These are phyloP conservation scores for Ypsolopha scabrella DNA, from an alignment of 2,888 invertebrate genomes.

Conservation along the genomic window DNA sequence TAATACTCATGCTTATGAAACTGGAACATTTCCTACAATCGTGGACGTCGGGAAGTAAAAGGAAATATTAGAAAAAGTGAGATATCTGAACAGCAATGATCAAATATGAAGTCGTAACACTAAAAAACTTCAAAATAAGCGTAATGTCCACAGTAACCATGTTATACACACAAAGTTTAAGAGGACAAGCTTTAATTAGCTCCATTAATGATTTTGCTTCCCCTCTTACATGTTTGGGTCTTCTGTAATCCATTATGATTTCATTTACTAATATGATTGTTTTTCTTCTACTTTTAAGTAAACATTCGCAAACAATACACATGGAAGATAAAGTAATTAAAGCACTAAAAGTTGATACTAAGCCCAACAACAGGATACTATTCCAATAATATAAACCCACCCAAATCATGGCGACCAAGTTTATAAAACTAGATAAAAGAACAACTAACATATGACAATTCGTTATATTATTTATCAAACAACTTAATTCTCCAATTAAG, in stretches of 20 bases:
- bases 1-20: no score
- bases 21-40: no score
- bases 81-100: conserved; percentile 47
- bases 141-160: conserved; percentile 47
- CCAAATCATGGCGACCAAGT: conserved; percentile 10
- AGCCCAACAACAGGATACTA: conserved; percentile 3
- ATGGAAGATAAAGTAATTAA: conserved; percentile 5
- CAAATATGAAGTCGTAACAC: conserved; percentile 45
- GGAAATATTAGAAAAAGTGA: conserved; percentile 25
- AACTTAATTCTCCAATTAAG: conserved; percentile 7
- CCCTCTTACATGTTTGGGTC: conserved; percentile 4
- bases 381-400: conserved; percentile 4
- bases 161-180: conserved; percentile 32
- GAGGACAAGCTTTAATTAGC: conserved; percentile 10
- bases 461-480: conserved; percentile 8
- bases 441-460: conserved; percentile 10
- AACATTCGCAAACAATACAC: conserved; percentile 7
- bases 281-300: conserved; percentile 5
- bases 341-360: conserved; percentile 6
- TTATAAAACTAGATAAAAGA: conserved; percentile 7
- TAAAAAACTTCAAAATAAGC: conserved; percentile 44
- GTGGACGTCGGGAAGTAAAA: no score
- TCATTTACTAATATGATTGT: conserved; percentile 9
- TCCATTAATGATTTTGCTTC: conserved; percentile 11
- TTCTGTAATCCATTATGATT: conserved; percentile 11